A percentile compares a stretch with the other conserved stretches of the same genome.
Evolutionary conservation across 2,797 vertebrate species (phyloP).

Genomic region (Gadopsis bispinosus): DNA sequence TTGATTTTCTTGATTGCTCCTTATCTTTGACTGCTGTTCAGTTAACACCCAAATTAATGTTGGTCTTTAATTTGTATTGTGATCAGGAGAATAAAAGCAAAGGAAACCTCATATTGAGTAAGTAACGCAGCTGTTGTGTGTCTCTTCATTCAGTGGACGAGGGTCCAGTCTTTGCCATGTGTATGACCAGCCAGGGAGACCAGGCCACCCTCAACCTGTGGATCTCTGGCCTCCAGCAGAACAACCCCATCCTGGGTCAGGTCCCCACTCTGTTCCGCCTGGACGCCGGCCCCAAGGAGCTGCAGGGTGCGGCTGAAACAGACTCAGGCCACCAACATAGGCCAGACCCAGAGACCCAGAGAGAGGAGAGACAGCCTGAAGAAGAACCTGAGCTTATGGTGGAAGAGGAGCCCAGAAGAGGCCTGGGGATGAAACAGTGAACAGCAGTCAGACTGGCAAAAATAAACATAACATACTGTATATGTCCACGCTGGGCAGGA

Average conservation of each 20-base stretch:
- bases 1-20: not conserved
- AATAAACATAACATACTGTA: not conserved
- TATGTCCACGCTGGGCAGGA: not conserved
- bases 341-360: conserved; percentile 14
- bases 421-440: conserved; percentile 73
- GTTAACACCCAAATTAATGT: not conserved
- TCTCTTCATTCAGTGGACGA: conserved; percentile 87
- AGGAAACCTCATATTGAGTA: not conserved
- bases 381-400: conserved; percentile 31
- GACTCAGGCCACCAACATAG: conserved; percentile 27
- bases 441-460: not conserved
- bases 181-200: conserved; percentile 87
- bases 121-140: conserved; percentile 23
- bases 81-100: not conserved
- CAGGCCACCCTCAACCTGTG: conserved; percentile 88
- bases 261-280: conserved; percentile 90
- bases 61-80: not conserved
- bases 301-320: conserved; percentile 30
- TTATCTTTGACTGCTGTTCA: not conserved
- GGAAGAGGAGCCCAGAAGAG: conserved; percentile 71
- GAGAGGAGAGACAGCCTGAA: not conserved
- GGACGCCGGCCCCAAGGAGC: conserved; percentile 68
- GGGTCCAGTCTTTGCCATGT: conserved; percentile 90
- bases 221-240: conserved; percentile 90
- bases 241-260: conserved; percentile 86